Conservation (phyloP, 2,888 invertebrate genomes). For the Schizotus pectinicornis region DNA sequence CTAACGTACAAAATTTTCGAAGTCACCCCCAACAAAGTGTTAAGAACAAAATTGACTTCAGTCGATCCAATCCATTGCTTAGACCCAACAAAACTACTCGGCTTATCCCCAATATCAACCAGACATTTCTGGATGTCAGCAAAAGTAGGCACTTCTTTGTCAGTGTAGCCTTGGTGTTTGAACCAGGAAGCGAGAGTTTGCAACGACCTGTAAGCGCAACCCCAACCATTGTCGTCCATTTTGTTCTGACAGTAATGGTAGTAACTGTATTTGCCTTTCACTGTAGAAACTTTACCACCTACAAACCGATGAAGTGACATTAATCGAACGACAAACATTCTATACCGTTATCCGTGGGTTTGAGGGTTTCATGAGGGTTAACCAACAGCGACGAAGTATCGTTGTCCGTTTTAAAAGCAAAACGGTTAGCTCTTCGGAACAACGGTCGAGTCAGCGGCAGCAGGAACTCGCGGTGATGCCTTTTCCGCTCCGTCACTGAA, state of each 20-base stretch:
- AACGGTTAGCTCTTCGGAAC: slow-evolving; percentile 76
- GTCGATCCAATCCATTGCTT: slow-evolving; percentile 98
- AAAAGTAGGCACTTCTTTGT: slow-evolving; percentile 79
- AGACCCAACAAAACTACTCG: slow-evolving; percentile 83
- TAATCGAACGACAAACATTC: slow-evolving; percentile 27
- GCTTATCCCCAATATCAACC: slow-evolving; percentile 94
- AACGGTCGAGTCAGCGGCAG: slow-evolving; percentile 73
- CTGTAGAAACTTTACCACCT: slow-evolving; percentile 64
- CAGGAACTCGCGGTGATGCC: slow-evolving; percentile 74
- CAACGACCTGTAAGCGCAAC: slow-evolving; percentile 96
- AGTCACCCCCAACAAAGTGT: slow-evolving; percentile 77
- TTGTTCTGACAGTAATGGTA: slow-evolving; percentile 97
- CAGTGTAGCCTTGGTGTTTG: slow-evolving; percentile 80
- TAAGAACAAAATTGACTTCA: slow-evolving; percentile 92
- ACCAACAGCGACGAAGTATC: slow-evolving; percentile 62
- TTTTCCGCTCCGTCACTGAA: slow-evolving; percentile 69
- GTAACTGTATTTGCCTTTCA: slow-evolving; percentile 89
- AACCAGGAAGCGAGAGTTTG: slow-evolving; percentile 98
- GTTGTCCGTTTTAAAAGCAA: slow-evolving; percentile 62
- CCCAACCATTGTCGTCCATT: slow-evolving; percentile 98
- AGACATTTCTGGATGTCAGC: slow-evolving; percentile 91
- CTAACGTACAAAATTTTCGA: slow-evolving; percentile 85
- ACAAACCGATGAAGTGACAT: slow-evolving; percentile 5
- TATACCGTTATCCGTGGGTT: slow-evolving; percentile 50
- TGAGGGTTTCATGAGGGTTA: slow-evolving; percentile 74